Evolutionary conservation across 2,888 invertebrate genomes (phyloP), one percentile per base, ranked within the genome.

Genomic region (Gortyna flavago): DNA sequence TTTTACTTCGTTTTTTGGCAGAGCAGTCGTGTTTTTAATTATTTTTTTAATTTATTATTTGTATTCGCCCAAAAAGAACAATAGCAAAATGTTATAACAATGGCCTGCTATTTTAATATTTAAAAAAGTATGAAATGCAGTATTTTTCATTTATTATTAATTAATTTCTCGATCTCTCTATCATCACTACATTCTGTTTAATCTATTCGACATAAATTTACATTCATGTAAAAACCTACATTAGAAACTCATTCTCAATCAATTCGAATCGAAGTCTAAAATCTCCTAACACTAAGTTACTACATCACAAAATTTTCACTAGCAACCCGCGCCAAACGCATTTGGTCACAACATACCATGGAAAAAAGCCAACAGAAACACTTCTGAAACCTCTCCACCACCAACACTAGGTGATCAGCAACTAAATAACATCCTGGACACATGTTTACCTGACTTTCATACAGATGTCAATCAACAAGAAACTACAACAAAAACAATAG

Each of bases 311-410:
- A 72, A 44, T 77, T 85, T 86, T 74, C 80, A 82, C 61, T 82
- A 89, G 83, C 78, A 41, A 72, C 44, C 44, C 2, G 25, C 64
- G 54, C 75, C 74, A 78, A 79, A 70, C 64, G 62, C 85, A 38
- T 94, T 92, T 82, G 96, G 96, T 75, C 95, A 95, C 87, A 82
- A 86, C 70, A 95, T 96, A 85, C 93, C 93, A 70, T 96, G 95
- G 95, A 94, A 41, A 54, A 59, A 89, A 89, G 71, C 88, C 35
- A 84, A 77, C 81, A 87, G 79, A 80, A 88, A 29, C 18, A 5
- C 62, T 32, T n/a, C 44, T 38, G 44, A 4, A 32, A 68, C 38
- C 0, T 21, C 65, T 44, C 18, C 72, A 75, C 78, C 81, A 48
- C 69, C 71, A 48, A 70, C 89, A 74, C 91, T 90, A 88, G 83